phyloP scores from a whole-genome alignment of 2,113 vertebrate genomes.

The Clarias macrocephalus region DNA sequence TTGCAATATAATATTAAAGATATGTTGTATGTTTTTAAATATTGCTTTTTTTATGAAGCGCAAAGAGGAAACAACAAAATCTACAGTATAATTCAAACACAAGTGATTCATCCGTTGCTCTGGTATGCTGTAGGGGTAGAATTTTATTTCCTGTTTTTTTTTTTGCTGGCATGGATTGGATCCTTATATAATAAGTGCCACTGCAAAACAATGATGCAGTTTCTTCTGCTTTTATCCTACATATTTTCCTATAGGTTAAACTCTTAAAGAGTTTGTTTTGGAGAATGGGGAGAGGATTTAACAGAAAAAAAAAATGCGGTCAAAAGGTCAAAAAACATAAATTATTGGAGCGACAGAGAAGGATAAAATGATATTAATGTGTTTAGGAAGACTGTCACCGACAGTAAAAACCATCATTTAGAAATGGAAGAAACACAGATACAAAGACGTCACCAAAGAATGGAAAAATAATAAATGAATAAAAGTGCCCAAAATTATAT shows the following conservation, averaged over 20 bases:
- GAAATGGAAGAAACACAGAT: constrained; percentile 21
- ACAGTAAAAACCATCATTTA: constrained; percentile 3
- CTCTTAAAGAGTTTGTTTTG: neutral
- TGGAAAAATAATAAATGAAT: neutral
- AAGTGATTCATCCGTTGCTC: neutral
- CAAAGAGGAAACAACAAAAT: neutral
- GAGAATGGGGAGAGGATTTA: neutral
- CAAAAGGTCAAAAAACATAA: neutral
- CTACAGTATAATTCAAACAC: neutral
- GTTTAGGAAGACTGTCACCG: constrained; percentile 11
- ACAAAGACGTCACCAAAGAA: constrained; percentile 8
- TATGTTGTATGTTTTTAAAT: neutral
- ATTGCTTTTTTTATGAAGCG: neutral
- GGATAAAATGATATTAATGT: neutral
- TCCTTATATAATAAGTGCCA: neutral
- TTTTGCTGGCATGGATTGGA: neutral
- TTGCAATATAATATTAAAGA: neutral
- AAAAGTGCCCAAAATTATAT: neutral
- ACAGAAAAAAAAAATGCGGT: neutral
- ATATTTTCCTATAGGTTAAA: neutral
- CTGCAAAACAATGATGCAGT: no score
- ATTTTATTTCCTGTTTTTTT: neutral
- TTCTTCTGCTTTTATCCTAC: no score
- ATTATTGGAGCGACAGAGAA: neutral
- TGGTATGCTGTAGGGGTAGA: neutral